Evolutionary conservation across 1,140 invertebrate species (phyloP).

Genomic region (Nasonia vitripennis): DNA sequence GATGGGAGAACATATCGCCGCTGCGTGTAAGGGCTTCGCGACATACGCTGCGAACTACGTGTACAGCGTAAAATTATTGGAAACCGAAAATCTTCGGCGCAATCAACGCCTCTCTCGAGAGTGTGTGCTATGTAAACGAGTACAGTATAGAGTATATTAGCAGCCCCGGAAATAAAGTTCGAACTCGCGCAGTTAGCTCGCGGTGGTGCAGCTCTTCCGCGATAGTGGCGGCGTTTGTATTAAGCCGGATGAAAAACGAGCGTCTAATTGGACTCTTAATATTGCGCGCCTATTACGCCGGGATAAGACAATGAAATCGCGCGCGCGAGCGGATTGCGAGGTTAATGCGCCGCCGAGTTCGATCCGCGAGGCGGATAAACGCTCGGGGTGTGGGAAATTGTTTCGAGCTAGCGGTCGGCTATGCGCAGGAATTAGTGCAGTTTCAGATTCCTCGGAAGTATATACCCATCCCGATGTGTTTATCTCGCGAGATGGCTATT

Average conservation of each 20-base stretch:
- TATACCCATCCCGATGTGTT: neutral
- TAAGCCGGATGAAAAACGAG: constrained; percentile 2
- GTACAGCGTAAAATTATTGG: neutral
- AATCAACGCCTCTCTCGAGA: too few species aligned
- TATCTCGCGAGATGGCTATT: neutral
- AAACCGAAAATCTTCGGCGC: neutral
- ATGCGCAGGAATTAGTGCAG: too few species aligned
- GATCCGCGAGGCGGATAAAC: neutral
- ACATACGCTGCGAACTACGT: neutral
- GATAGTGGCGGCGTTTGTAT: neutral
- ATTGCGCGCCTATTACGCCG: neutral
- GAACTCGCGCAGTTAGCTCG: neutral
- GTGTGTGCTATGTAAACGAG: too few species aligned
- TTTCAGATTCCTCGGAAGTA: neutral
- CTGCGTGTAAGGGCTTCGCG: neutral
- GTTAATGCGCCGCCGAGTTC: neutral
- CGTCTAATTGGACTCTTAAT: constrained; percentile 26
- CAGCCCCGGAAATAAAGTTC: neutral
- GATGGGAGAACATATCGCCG: neutral
- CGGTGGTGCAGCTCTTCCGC: neutral
- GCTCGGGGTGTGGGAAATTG: neutral
- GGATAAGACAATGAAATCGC: constrained; percentile 24
- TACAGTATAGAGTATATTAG: neutral
- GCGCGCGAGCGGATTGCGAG: neutral
- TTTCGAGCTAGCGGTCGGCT: neutral